phyloP scores from a whole-genome alignment of 30 jellyfish, hydroid and myxozoan genomes.

The Chironex yamaguchii region DNA sequence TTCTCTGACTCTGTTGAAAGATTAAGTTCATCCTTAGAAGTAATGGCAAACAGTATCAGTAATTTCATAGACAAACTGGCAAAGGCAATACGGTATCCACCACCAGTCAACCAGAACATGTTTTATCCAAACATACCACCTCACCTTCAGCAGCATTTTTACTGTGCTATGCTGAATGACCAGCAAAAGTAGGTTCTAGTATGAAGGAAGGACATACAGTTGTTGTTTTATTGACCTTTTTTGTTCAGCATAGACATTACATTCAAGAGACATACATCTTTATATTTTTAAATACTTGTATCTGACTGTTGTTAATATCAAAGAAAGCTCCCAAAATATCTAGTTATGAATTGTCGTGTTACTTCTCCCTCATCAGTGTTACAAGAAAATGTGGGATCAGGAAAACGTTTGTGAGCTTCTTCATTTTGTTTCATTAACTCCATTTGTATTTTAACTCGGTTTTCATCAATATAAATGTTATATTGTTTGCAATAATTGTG shows the following conservation, averaged over 20 bases:
- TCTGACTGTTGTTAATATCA: too few relatives aligned
- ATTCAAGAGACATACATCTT: too few relatives aligned
- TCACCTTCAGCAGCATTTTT: too few relatives aligned
- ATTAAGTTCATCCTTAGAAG: conserved; percentile 26
- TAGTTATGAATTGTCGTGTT: neutral
- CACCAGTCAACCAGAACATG: conserved; percentile 31
- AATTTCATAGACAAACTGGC: conserved; percentile 39
- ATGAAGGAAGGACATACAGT: too few relatives aligned
- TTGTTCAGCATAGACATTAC: too few relatives aligned
- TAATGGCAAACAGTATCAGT: conserved; percentile 27
- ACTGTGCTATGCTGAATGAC: too few relatives aligned
- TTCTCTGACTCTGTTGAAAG: conserved; percentile 23
- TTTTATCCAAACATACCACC: conserved; percentile 21
- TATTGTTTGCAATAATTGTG: conserved; percentile 72
- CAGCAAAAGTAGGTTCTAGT: too few relatives aligned
- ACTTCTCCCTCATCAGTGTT: conserved; percentile 9
- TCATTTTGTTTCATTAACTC: conserved; percentile 5
- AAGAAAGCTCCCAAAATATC: neutral
- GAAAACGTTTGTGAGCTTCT: neutral
- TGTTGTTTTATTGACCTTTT: too few relatives aligned
- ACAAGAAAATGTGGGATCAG: conserved; percentile 27
- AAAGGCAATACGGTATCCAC: conserved; percentile 24
- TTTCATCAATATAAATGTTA: conserved; percentile 20
- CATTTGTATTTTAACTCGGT: neutral
- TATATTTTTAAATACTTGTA: too few relatives aligned